phyloP scores from a whole-genome alignment of 2,888 invertebrate species.

The Panopea generosa region DNA sequence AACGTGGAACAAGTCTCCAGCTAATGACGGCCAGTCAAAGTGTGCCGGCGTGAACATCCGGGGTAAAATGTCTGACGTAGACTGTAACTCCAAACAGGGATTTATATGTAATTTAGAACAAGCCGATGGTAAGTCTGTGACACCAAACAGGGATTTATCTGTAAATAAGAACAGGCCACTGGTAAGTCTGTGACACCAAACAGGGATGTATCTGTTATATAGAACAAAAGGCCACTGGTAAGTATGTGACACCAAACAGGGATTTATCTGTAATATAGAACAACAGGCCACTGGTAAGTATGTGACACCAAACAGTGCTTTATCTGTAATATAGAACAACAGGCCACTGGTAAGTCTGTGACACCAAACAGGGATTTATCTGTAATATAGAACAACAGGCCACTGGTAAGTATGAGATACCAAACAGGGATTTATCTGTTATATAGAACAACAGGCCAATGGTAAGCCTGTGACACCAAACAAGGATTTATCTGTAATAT shows the following conservation, averaged over 20 bases:
- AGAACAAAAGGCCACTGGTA: conserved; percentile 43
- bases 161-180: conserved; percentile 43
- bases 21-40: conserved; percentile 30
- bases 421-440: no score
- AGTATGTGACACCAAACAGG: conserved; percentile 52
- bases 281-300: conserved; percentile 13
- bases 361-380: no score
- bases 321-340: no score
- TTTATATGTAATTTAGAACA: conserved; percentile 56
- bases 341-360: no score
- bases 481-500: no score
- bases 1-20: conserved; percentile 32
- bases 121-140: conserved; percentile 34
- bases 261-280: conserved; percentile 58
- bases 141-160: conserved; percentile 56
- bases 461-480: no score
- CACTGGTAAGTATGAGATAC: no score
- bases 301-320: no score
- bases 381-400: no score
- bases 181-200: no score
- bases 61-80: conserved; percentile 53
- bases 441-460: no score
- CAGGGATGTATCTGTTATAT: no score
- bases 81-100: conserved; percentile 55
- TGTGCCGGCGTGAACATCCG: conserved; percentile 60